Evolutionary conservation across 2,797 vertebrate genomes (phyloP).

Genomic region (Enoplosus armatus): DNA sequence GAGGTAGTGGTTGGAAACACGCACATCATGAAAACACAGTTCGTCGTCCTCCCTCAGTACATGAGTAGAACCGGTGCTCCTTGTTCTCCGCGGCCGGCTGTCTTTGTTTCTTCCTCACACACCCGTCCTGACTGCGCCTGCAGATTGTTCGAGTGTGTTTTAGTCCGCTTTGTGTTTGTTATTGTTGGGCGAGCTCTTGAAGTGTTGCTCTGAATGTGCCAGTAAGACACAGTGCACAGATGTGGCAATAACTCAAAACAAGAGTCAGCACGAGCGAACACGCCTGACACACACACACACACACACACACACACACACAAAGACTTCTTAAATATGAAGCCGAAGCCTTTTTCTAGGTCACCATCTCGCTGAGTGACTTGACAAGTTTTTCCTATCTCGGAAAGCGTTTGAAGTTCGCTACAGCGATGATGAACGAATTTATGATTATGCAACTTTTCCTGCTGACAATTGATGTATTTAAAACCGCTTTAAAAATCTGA

Average conservation of each 20-base stretch:
- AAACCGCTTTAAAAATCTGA: slow-evolving; percentile 9
- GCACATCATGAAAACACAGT: slow-evolving; percentile 29
- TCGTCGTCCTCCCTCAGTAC: neutral
- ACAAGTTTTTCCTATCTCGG: slow-evolving; percentile 60
- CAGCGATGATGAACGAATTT: slow-evolving; percentile 58
- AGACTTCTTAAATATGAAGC: slow-evolving; percentile 34
- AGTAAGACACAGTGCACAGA: slow-evolving; percentile 66
- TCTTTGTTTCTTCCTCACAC: slow-evolving; percentile 51
- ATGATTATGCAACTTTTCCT: slow-evolving; percentile 26
- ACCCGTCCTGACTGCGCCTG: slow-evolving; percentile 31
- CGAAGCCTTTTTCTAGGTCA: slow-evolving; percentile 76
- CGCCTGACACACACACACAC: slow-evolving; percentile 10
- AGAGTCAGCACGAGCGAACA: slow-evolving; percentile 37
- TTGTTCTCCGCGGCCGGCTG: slow-evolving; percentile 37
- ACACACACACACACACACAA: slow-evolving; percentile 10
- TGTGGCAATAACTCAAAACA: slow-evolving; percentile 71
- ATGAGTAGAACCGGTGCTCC: slow-evolving; percentile 36
- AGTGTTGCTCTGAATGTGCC: slow-evolving; percentile 51
- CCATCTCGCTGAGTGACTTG: slow-evolving; percentile 60
- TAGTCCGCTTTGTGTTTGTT: slow-evolving; percentile 63
- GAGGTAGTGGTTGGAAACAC: neutral
- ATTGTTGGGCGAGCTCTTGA: slow-evolving; percentile 55
- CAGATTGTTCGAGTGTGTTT: slow-evolving; percentile 55
- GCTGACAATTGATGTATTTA: slow-evolving; percentile 40
- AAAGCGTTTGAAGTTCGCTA: slow-evolving; percentile 60